Percentiles rank a stretch among this genome's conserved stretches.
Conservation (phyloP, 1,140 invertebrate species). For the Rhopalosiphum maidis region DNA sequence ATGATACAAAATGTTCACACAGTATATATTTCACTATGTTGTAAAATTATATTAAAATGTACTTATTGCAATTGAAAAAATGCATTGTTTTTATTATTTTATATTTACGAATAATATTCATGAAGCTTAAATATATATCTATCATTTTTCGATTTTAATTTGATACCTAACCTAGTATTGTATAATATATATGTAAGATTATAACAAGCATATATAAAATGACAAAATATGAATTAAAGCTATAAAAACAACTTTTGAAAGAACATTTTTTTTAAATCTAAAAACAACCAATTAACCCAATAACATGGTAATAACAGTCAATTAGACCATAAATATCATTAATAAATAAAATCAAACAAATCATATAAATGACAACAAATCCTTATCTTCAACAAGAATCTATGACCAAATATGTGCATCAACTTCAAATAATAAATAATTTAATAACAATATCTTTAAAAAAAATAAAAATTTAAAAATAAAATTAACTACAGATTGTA, state of each 20-base stretch:
- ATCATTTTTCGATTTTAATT: background rate
- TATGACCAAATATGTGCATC: background rate
- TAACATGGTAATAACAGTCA: background rate
- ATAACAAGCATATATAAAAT: too few species aligned
- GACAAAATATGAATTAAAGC: too few species aligned
- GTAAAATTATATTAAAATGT: background rate
- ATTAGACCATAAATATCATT: background rate
- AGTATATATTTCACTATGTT: background rate
- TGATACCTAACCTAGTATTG: too few species aligned
- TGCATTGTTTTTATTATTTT: background rate
- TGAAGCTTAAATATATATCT: background rate
- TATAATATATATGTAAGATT: too few species aligned
- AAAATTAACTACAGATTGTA: background rate
- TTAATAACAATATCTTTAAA: background rate
- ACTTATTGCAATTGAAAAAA: background rate
- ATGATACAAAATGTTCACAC: background rate
- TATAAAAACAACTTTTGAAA: background rate
- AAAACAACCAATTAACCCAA: background rate
- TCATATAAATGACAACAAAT: background rate
- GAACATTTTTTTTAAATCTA: background rate
- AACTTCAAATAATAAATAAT: background rate
- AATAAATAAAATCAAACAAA: background rate
- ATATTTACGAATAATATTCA: background rate
- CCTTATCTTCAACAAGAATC: background rate
- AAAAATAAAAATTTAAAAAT: too few species aligned